Percentiles rank a stretch among this genome's conserved stretches.
Evolutionary conservation across 2,888 invertebrate species (phyloP).

Genomic region (Yponomeuta cagnagella): DNA sequence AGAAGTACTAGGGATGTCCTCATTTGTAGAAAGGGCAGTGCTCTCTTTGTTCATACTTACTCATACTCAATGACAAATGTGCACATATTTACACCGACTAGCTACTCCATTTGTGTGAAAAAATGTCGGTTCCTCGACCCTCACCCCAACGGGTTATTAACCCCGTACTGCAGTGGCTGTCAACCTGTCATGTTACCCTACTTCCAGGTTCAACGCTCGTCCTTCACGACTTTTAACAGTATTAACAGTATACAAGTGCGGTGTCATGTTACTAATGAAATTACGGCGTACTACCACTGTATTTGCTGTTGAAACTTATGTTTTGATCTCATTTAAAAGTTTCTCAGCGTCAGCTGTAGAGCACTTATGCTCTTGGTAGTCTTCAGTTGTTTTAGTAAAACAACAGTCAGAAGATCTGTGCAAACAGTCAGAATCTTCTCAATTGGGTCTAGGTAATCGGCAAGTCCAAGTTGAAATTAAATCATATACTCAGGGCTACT

Average conservation of each 20-base stretch:
- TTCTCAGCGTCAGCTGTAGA: neutral
- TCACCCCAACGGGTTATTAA: slow-evolving; percentile 25
- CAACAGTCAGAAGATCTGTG: no score
- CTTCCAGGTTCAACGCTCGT: slow-evolving; percentile 46
- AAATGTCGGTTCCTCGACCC: neutral
- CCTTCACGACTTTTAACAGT: slow-evolving; percentile 40
- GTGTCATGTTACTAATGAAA: slow-evolving; percentile 44
- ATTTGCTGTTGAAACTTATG: neutral
- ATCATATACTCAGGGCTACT: no score
- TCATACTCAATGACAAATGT: no score
- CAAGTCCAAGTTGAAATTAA: no score
- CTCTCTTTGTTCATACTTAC: no score
- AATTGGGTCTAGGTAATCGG: no score
- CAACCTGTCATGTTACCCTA: slow-evolving; percentile 16
- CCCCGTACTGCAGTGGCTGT: slow-evolving; percentile 19
- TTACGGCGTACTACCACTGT: slow-evolving; percentile 34
- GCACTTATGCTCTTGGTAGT: neutral
- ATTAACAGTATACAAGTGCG: slow-evolving; percentile 12
- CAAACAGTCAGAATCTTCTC: no score
- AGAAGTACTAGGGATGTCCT: no score
- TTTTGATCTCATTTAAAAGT: neutral
- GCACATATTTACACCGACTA: neutral
- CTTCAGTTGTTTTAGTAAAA: no score
- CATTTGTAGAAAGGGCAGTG: no score
- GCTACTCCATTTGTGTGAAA: neutral